Base-by-base conservation (phyloP, 2,113 vertebrate genomes). In the Haemorhous mexicanus region DNA sequence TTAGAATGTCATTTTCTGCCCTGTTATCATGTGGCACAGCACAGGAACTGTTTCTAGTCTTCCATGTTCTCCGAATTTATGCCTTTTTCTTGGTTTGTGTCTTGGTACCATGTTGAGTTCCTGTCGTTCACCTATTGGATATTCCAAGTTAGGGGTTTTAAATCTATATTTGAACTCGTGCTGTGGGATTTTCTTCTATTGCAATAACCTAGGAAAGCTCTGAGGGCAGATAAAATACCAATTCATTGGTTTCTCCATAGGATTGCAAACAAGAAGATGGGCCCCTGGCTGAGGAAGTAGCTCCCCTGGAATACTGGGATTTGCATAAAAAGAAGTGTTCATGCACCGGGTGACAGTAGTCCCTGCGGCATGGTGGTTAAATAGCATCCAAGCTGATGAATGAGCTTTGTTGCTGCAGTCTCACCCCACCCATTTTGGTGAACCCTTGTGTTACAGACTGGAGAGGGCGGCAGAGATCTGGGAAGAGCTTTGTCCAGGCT, bases 341-440 rank as follows among this genome's bases (percentile, higher is more conserved):
- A 0, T 22, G 3, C 1, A 0, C 12, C 53, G 59, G 7, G 43
- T 75, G 41, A 22, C 14, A 55, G n/a, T 7, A 55, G 30, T 47
- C 16, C 27, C 18, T 11, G 16, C 12, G 39, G 20, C 4, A 1
- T 47, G 67, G 33, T n/a, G 41, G n/a, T 55, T 63, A 64, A 76
- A 66, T 8, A 80, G 15, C 24, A 61, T 32, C 27, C 43, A 11
- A n/a, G 35, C 0, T 24, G 56, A 43, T 28, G 2, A 28, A 11
- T 67, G 13, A 0, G 6, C 56, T 72, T 46, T 74, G 43, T 47
- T 70, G 21, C 37, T 59, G 28, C 26, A 21, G 13, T 15, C 13
- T 83, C 41, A 6, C 49, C 53, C 46, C 3, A 46, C 69, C 49
- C 32, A 0, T 37, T 61, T 8, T 6, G 30, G 16, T 19, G 50